These are phyloP conservation scores for Lerema accius DNA, from an alignment of 1,140 invertebrate genomes.

Conservation along the genomic window DNA sequence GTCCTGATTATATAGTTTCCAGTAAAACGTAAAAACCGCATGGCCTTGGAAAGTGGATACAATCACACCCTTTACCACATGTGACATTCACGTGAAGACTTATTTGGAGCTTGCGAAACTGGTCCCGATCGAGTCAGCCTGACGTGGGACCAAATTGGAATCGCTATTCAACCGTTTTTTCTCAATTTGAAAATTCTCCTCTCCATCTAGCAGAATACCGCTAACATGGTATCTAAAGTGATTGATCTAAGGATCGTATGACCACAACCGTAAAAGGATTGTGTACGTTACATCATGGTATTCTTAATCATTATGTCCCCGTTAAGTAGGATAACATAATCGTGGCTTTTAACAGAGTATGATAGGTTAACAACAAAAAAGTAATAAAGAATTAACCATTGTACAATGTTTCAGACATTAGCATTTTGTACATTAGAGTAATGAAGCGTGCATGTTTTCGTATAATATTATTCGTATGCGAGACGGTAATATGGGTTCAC, in stretches of 20 bases:
- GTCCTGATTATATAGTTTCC: no score
- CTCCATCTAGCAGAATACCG: constrained; percentile 7
- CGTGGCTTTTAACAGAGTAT: no score
- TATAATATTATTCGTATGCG: no score
- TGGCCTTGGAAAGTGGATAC: constrained; percentile 27
- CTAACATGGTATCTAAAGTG: constrained; percentile 4
- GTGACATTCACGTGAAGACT: constrained; percentile 29
- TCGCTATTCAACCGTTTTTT: constrained; percentile 32
- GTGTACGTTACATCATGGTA: background rate
- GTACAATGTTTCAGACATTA: no score
- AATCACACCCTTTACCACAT: constrained; percentile 8
- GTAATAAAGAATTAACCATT: no score
- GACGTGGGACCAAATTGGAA: constrained; percentile 34
- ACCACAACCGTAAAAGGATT: background rate
- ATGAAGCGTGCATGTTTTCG: no score
- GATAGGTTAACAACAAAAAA: no score
- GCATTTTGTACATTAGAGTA: no score
- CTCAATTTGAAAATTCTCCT: constrained; percentile 20
- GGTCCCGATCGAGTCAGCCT: constrained; percentile 17
- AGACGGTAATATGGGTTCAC: no score
- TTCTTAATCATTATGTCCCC: no score
- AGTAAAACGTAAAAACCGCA: constrained; percentile 4
- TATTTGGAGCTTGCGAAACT: constrained; percentile 31
- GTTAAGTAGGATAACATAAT: no score
- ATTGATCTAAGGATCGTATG: constrained; percentile 16